phyloP scores from a whole-genome alignment of 64 coral and sea anemone genomes.

The Montipora foliosa region DNA sequence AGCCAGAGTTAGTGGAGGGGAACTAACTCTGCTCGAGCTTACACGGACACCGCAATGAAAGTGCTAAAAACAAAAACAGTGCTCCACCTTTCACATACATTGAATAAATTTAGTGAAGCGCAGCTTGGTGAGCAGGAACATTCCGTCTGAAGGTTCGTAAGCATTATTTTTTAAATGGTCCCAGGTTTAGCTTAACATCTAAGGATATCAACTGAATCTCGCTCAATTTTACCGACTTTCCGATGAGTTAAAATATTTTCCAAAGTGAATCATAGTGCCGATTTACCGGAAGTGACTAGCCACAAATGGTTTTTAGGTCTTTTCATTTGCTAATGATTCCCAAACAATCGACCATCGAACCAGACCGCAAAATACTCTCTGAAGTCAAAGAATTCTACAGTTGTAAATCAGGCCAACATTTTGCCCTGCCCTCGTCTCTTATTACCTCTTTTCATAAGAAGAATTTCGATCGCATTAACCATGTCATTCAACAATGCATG shows the following conservation, averaged over 20 bases:
- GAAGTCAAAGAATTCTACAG: conserved; percentile 29
- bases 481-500: conserved; percentile 10
- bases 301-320: not conserved
- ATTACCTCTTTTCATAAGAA: conserved; percentile 18
- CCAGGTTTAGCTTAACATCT: not conserved
- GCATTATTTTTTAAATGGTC: not conserved
- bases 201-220: not conserved
- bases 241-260: too few species aligned
- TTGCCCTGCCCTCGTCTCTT: conserved; percentile 38
- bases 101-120: too few species aligned
- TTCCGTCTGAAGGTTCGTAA: not conserved
- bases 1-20: not conserved
- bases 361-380: not conserved
- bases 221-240: not conserved
- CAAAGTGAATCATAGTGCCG: not conserved
- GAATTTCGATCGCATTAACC: conserved; percentile 20
- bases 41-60: too few species aligned
- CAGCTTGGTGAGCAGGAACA: not conserved
- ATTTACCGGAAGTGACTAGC: conserved; percentile 30
- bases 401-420: conserved; percentile 31
- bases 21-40: too few species aligned
- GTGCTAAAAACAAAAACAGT: too few species aligned
- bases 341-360: not conserved
- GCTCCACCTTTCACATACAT: too few species aligned
- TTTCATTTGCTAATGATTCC: not conserved